A percentile compares a stretch with the other conserved stretches of the same genome.
These are phyloP conservation scores for Antennarius striatus DNA, from an alignment of 2,113 vertebrate genomes.

Conservation along the genomic window DNA sequence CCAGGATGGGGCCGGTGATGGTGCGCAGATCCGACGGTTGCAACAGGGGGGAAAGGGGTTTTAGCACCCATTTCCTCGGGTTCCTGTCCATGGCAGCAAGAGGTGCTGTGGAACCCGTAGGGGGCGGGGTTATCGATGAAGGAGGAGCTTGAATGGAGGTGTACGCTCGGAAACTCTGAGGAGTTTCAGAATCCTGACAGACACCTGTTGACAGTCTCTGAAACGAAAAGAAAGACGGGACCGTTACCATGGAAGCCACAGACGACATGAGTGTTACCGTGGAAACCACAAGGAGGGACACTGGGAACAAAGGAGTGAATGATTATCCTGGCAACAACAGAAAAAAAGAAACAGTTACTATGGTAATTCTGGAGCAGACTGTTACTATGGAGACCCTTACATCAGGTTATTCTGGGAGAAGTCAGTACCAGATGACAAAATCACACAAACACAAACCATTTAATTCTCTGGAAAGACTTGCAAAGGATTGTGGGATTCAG, in stretches of 20 bases:
- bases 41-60: constrained; percentile 71
- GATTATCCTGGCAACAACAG: neutral
- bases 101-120: neutral
- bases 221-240: constrained; percentile 7
- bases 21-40: constrained; percentile 70
- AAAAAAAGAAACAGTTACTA: no score
- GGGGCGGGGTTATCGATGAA: neutral
- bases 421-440: neutral
- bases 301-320: neutral
- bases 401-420: neutral
- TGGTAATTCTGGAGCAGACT: no score
- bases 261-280: neutral
- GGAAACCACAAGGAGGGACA: neutral
- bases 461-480: neutral
- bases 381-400: neutral
- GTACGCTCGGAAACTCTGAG: constrained; percentile 7
- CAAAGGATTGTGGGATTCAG: neutral
- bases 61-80: constrained; percentile 73
- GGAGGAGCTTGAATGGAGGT: constrained; percentile 6
- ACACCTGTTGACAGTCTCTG: constrained; percentile 47
- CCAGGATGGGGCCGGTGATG: constrained; percentile 26
- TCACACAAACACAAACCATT: neutral
- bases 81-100: constrained; percentile 64
- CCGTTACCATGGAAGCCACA: neutral
- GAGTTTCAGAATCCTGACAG: constrained; percentile 26